These are phyloP conservation scores for Eremophila alpestris DNA, from an alignment of 2,797 vertebrate species.

Conservation along the genomic window DNA sequence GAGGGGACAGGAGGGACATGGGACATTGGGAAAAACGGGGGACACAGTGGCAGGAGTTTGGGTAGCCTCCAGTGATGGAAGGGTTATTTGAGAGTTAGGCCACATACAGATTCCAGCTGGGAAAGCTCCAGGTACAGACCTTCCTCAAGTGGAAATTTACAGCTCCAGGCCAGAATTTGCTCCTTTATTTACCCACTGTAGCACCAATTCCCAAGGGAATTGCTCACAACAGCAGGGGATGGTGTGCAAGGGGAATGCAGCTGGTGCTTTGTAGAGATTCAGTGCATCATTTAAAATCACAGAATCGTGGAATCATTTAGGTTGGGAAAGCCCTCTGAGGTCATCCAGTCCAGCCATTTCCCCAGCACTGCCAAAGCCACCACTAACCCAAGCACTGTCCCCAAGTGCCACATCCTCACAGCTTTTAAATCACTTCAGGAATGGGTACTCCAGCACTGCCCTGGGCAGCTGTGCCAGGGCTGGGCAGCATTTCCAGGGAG, in stretches of 20 bases:
- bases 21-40: not conserved
- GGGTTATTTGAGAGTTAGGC: not conserved
- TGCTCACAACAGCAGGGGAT: not conserved
- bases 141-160: not conserved
- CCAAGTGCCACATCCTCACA: not conserved
- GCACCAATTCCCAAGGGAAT: slow-evolving; percentile 41
- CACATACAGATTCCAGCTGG: not conserved
- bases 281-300: not conserved
- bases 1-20: not conserved
- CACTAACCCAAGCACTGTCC: not conserved
- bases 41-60: not conserved
- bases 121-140: not conserved
- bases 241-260: not conserved
- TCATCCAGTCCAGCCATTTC: not conserved
- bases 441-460: not conserved
- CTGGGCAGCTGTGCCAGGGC: not conserved
- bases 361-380: not conserved
- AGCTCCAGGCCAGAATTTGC: not conserved
- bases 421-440: not conserved
- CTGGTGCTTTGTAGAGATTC: not conserved
- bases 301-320: not conserved
- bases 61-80: not conserved
- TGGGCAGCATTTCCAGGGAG: not conserved
- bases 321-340: not conserved
- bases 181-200: not conserved